These are phyloP conservation scores for Bombus breviceps DNA, from an alignment of 1,140 invertebrate species.

Conservation along the genomic window DNA sequence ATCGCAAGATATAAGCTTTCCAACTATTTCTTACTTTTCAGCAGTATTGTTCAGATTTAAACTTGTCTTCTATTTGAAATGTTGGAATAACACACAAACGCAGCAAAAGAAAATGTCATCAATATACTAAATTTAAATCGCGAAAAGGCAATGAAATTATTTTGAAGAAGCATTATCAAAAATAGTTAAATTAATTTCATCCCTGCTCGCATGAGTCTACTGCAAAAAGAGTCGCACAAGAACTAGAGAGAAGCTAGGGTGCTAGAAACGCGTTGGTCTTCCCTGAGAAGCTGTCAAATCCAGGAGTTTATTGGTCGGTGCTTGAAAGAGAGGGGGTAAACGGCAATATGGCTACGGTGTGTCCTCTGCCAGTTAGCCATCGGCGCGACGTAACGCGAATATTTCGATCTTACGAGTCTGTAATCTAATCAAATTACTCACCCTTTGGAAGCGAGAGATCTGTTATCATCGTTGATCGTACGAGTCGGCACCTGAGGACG, in stretches of 20 bases:
- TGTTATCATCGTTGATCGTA: not conserved
- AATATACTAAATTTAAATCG: not conserved
- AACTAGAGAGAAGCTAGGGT: not conserved
- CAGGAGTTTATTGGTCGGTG: slow-evolving; percentile 52
- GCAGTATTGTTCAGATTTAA: not conserved
- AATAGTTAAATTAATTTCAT: not conserved
- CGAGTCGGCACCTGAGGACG: no score
- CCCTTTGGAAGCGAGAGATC: slow-evolving; percentile 53
- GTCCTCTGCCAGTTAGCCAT: slow-evolving; percentile 65
- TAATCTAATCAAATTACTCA: slow-evolving; percentile 35
- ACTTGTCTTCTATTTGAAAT: not conserved
- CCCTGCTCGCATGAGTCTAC: not conserved
- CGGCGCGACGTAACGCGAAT: slow-evolving; percentile 62
- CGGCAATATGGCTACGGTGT: slow-evolving; percentile 76
- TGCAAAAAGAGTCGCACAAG: not conserved
- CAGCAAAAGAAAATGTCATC: not conserved
- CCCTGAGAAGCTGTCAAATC: slow-evolving; percentile 66
- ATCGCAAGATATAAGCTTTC: not conserved
- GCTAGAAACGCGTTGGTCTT: not conserved
- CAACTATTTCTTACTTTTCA: not conserved
- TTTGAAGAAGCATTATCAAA: not conserved
- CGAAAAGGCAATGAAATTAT: not conserved
- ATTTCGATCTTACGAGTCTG: slow-evolving; percentile 27
- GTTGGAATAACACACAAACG: not conserved
- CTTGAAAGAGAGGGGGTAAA: slow-evolving; percentile 60